Evolutionary conservation across 2,797 vertebrate species (phyloP).

Genomic region (Cuculus canorus): DNA sequence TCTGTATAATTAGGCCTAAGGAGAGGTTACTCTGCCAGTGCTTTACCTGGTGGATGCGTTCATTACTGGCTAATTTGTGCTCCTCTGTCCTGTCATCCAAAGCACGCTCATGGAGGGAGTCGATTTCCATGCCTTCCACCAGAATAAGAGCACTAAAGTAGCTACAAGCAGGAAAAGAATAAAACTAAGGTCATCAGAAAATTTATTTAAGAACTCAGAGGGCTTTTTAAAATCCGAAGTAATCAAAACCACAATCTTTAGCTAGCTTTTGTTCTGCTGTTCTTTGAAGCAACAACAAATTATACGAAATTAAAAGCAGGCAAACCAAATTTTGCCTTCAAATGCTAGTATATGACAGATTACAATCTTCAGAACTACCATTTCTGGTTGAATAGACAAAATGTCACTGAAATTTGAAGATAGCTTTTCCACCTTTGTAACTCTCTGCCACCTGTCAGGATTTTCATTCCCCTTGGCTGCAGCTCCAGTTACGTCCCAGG

Average conservation of each 20-base stretch:
- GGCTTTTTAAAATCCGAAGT: rapidly evolving
- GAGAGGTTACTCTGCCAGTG: neutral
- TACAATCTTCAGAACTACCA: neutral
- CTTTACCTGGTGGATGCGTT: slow-evolving; percentile 86
- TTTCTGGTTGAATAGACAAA: neutral
- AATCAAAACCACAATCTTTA: neutral
- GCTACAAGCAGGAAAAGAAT: slow-evolving; percentile 69
- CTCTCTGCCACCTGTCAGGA: neutral
- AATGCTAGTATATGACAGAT: neutral
- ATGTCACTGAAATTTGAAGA: neutral
- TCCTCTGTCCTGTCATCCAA: slow-evolving; percentile 91
- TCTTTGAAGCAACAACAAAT: neutral
- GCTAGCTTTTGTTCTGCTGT: neutral
- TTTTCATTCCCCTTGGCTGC: neutral
- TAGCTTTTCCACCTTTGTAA: neutral
- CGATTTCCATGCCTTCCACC: slow-evolving; percentile 96
- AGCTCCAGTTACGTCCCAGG: rapidly evolving
- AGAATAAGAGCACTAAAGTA: slow-evolving; percentile 94
- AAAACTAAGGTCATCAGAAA: neutral
- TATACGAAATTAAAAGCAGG: neutral
- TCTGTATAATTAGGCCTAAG: neutral
- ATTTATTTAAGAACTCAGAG: neutral
- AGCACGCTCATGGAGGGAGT: slow-evolving; percentile 93
- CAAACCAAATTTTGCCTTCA: neutral
- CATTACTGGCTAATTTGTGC: slow-evolving; percentile 87